A percentile compares a stretch with the other conserved stretches of the same genome.
Evolutionary conservation across 2,113 vertebrate genomes (phyloP).

Genomic region (Motacilla tschutschensis): DNA sequence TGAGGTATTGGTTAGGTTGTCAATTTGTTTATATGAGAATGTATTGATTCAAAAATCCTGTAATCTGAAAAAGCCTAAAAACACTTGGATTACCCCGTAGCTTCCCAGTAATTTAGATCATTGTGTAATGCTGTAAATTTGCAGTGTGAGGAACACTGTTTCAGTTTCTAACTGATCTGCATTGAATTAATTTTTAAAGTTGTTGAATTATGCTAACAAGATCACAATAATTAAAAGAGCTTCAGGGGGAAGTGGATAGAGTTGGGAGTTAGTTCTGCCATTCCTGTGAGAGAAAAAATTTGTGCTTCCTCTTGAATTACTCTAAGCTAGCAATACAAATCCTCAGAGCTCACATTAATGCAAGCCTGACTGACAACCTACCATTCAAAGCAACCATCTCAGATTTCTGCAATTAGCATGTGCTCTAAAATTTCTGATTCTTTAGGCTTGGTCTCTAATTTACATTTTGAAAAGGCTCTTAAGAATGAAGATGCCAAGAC

Average conservation of each 20-base stretch:
- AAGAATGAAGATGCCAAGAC: constrained; percentile 16
- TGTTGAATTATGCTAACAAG: constrained; percentile 20
- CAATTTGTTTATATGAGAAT: neutral
- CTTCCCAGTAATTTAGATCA: neutral
- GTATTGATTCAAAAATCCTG: neutral
- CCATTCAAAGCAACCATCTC: constrained; percentile 31
- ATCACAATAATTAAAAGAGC: constrained; percentile 17
- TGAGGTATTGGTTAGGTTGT: neutral
- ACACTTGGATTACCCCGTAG: neutral
- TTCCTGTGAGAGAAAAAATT: constrained; percentile 19
- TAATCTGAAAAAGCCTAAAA: neutral
- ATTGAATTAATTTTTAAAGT: constrained; percentile 10
- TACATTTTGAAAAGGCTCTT: constrained; percentile 52
- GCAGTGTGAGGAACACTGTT: neutral
- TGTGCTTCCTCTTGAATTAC: constrained; percentile 3
- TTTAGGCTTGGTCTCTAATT: constrained; percentile 15
- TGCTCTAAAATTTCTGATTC: constrained; percentile 27
- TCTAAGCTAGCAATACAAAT: constrained; percentile 31
- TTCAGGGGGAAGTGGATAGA: neutral
- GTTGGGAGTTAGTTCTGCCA: neutral
- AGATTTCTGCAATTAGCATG: constrained; percentile 32
- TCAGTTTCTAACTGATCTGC: neutral
- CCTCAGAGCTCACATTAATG: constrained; percentile 28
- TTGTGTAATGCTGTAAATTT: neutral
- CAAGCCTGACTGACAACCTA: constrained; percentile 44